phyloP scores from a whole-genome alignment of 92 coral and sea anemone species.

The Paramuricea clavata region DNA sequence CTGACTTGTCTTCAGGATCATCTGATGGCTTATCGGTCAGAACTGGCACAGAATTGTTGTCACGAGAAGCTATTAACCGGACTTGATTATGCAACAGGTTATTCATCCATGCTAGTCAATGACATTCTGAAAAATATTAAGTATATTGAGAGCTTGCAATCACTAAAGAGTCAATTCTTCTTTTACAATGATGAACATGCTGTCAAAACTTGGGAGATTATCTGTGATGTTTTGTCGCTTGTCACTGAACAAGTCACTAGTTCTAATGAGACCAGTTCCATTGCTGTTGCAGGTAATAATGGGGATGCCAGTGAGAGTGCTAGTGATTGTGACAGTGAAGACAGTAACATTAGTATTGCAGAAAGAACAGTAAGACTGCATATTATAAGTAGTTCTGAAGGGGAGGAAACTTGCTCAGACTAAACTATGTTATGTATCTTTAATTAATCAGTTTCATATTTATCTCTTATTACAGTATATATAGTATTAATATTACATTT shows the following conservation, averaged over 20 bases:
- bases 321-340: not conserved
- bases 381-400: not conserved
- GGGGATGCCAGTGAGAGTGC: not conserved
- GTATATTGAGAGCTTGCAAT: slow-evolving; percentile 19
- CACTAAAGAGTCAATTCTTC: slow-evolving; percentile 13
- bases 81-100: slow-evolving; percentile 61
- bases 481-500: no score
- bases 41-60: slow-evolving; percentile 36
- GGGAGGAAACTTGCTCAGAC: not conserved
- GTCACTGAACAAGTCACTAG: not conserved
- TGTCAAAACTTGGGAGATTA: slow-evolving; percentile 44
- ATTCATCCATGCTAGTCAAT: slow-evolving; percentile 36
- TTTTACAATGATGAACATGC: slow-evolving; percentile 55
- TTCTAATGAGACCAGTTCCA: not conserved
- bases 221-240: slow-evolving; percentile 20
- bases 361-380: not conserved
- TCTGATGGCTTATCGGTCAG: slow-evolving; percentile 47
- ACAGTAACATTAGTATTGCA: not conserved
- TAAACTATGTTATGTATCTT: no score
- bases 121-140: slow-evolving; percentile 23
- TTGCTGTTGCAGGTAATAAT: not conserved
- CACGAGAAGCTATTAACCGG: slow-evolving; percentile 64
- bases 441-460: no score
- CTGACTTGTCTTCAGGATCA: not conserved
- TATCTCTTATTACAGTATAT: no score